Base-by-base conservation (phyloP, 2,797 vertebrate genomes). In the Pelobates cultripes region DNA sequence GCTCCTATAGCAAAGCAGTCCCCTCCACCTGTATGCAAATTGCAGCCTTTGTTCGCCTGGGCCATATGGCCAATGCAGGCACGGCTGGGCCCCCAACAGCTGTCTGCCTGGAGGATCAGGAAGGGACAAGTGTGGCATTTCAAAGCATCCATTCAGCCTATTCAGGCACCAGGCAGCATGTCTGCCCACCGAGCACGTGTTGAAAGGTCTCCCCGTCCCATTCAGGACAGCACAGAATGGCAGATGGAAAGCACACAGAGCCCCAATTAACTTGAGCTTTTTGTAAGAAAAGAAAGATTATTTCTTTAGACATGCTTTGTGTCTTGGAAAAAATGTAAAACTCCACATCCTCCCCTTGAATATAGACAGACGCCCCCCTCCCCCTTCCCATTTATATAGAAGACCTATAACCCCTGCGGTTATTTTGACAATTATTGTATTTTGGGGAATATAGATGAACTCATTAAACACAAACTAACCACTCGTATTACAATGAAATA, bases 1-100 rank as follows among this genome's bases (percentile, higher is more conserved):
- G 61, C 61, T 10, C n/a, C 41, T 15, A 4, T 9, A 57, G n/a
- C 44, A 17, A 43, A n/a, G 76, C 76, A 43, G 72, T 61, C 81
- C 88, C 77, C 85, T 86, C 94, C 95, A 96, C 95, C 96, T 96
- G 95, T 95, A 97, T 97, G 96, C 92, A 93, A 96, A 98, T 93
- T 14, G 0, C 4, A 63, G 41, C 61, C 72, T 64, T 78, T 87
- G 57, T 60, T 72, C 5, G 10, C 51, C 51, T 8, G 0, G 78
- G 86, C 91, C 93, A 94, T 93, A 94, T 94, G 95, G 83, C 92
- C 86, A 86, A 86, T 67, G 78, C 86, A 89, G 81, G 80, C 78
- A 85, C 40, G 79, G 84, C 87, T 84, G 87, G 85, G 70, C 84
- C 61, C 70, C 9, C 40, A 17, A 5, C 57, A 72, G 84, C 76